Conservation (phyloP, 2,113 vertebrate genomes). For the Chaenogobius annularis region DNA sequence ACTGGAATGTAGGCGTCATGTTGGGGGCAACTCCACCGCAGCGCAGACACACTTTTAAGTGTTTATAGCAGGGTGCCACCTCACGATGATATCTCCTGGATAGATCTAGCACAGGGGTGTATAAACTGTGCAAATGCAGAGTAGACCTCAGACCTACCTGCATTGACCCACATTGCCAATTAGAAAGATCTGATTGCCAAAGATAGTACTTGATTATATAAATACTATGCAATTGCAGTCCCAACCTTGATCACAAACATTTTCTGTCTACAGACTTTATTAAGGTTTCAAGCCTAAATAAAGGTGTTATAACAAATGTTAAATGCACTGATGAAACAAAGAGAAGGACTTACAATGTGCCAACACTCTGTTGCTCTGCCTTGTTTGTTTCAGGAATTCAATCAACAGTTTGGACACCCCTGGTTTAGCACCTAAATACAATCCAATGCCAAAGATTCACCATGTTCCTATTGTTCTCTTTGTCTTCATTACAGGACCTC, state of each 20-base stretch:
- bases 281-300: not conserved
- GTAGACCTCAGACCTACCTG: not conserved
- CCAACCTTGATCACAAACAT: not conserved
- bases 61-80: constrained; percentile 34
- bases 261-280: not conserved
- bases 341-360: not conserved
- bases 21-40: constrained; percentile 57
- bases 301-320: not conserved
- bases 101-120: not conserved
- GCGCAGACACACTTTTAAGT: constrained; percentile 55
- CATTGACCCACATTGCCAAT: not conserved
- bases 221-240: not conserved
- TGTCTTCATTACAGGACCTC: not conserved
- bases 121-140: not conserved
- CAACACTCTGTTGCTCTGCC: no score
- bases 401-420: not conserved
- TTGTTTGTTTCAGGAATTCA: no score
- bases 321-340: not conserved
- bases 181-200: no score
- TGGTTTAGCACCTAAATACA: constrained; percentile 29
- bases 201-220: not conserved
- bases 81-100: constrained; percentile 27
- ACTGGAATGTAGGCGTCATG: constrained; percentile 79
- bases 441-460: constrained; percentile 48
- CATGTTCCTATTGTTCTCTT: constrained; percentile 26